Evolutionary conservation across 2,113 vertebrate genomes (phyloP).

Genomic region (Narcine bancroftii): DNA sequence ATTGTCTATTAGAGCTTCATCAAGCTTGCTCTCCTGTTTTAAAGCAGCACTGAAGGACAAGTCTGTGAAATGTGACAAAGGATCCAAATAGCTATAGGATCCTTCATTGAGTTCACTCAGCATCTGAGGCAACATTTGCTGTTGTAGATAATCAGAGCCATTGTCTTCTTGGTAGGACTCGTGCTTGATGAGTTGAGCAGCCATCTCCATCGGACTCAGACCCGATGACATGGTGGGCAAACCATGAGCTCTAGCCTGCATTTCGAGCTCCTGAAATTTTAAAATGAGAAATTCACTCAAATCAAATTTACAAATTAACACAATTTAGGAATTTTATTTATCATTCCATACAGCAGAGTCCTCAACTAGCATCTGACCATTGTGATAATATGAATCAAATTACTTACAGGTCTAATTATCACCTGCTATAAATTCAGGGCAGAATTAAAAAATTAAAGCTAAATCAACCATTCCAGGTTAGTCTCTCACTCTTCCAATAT

Average conservation of each 20-base stretch:
- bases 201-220: constrained; percentile 60
- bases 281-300: constrained; percentile 21
- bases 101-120: constrained; percentile 56
- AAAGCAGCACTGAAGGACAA: constrained; percentile 82
- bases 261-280: constrained; percentile 79
- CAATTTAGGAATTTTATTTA: background rate
- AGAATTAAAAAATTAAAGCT: no score
- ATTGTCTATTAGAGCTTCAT: constrained; percentile 75
- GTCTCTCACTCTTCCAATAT: no score
- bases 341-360: no score
- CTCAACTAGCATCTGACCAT: no score
- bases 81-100: constrained; percentile 79
- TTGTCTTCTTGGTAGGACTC: constrained; percentile 71
- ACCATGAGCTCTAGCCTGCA: constrained; percentile 84
- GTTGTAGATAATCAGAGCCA: constrained; percentile 67
- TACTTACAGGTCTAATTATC: no score
- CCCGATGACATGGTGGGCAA: constrained; percentile 68
- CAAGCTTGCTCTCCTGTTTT: constrained; percentile 82
- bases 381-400: background rate
- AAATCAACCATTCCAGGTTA: no score
- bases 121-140: constrained; percentile 51
- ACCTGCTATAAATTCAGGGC: no score
- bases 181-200: constrained; percentile 68
- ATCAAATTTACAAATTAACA: background rate
- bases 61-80: constrained; percentile 92